phyloP scores from a whole-genome alignment of 2,888 invertebrate species.

The Scaptomyza caliginosa region DNA sequence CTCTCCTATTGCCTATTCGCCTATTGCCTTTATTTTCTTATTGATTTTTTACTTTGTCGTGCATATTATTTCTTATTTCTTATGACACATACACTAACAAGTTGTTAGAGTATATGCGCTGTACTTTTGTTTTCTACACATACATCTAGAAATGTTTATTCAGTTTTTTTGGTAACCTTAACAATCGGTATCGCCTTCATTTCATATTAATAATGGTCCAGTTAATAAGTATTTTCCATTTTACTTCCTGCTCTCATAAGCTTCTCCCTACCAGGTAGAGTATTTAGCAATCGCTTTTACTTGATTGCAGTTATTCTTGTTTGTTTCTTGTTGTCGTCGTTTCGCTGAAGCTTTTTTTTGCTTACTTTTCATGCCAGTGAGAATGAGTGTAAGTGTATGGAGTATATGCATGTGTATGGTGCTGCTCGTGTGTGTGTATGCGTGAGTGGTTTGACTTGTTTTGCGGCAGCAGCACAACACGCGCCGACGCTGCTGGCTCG shows the following conservation, averaged over 20 bases:
- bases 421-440: slow-evolving; percentile 27
- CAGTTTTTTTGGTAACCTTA: neutral
- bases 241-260: neutral
- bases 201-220: neutral
- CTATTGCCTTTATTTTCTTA: slow-evolving; percentile 17
- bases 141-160: neutral
- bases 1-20: slow-evolving; percentile 48
- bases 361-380: slow-evolving; percentile 43
- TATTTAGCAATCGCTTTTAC: slow-evolving; percentile 16
- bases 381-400: slow-evolving; percentile 28
- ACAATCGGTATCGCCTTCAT: neutral
- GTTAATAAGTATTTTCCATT: neutral
- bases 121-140: neutral
- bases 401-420: slow-evolving; percentile 11
- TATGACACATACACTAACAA: slow-evolving; percentile 17
- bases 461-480: slow-evolving; percentile 73
- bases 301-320: slow-evolving; percentile 28
- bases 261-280: slow-evolving; percentile 5
- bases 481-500: slow-evolving; percentile 64
- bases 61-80: slow-evolving; percentile 40
- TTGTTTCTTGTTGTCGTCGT: slow-evolving; percentile 53
- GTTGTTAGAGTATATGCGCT: neutral
- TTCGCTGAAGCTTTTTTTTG: slow-evolving; percentile 59
- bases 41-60: slow-evolving; percentile 38
- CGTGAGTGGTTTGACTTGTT: slow-evolving; percentile 77